Base-by-base conservation (phyloP, 37 sponge, comb jelly and placozoan genomes). In the Cliona cf. orientalis region DNA sequence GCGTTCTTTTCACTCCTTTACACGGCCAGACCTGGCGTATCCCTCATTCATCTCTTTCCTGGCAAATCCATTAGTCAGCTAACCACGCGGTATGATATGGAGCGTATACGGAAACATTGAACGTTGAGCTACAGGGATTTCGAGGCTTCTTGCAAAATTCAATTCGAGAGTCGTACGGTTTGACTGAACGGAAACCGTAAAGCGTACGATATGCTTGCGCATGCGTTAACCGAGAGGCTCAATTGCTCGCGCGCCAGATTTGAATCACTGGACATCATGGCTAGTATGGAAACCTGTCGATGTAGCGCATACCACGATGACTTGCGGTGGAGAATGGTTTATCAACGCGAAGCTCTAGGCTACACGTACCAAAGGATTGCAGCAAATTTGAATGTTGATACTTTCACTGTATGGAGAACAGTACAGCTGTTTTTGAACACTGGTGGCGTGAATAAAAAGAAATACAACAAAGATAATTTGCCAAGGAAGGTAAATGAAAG, bases 101-200 rank as follows among this genome's bases (percentile, higher is more conserved):
- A n/a, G n/a, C n/a, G n/a, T n/a, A n/a, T n/a, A n/a, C n/a, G n/a
- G n/a, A n/a, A n/a, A n/a, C n/a, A n/a, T n/a, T n/a, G n/a, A n/a
- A n/a, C n/a, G n/a, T n/a, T n/a, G n/a, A 49, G 53, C 53, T 49
- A 49, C 53, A 49, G 53, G 53, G 53, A 19, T 49, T 49, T 49
- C 14, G 9, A 49, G 14, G 14, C 9, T 49, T 14, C 14, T 49
- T 49, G 53, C 53, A 49, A 49, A 19, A 49, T 49, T 49, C 53
- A 49, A 49, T 9, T 14, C 9, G 14, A 49, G 14, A 49, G 9
- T 49, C 14, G 53, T 19, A 49, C 9, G n/a, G n/a, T n/a, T n/a
- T n/a, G n/a, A n/a, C n/a, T n/a, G n/a, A n/a, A n/a, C n/a, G n/a
- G n/a, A n/a, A n/a, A n/a, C n/a, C n/a, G n/a, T n/a, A n/a, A n/a